These are phyloP conservation scores for Heliangelus exortis DNA, from an alignment of 2,797 vertebrate species.

Conservation along the genomic window DNA sequence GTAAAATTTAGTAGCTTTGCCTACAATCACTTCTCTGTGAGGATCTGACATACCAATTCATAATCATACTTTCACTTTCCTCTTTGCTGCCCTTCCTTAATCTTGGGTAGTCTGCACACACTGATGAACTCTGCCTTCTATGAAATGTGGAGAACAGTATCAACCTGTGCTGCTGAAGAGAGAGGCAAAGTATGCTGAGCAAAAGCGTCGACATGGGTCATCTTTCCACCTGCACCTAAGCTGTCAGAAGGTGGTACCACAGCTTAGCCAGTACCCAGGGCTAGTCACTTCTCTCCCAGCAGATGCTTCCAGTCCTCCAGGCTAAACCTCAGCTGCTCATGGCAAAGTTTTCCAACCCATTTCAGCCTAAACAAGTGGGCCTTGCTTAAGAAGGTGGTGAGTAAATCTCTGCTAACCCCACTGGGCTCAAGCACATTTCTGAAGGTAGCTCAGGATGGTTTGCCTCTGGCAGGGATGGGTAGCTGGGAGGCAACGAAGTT, in stretches of 20 bases:
- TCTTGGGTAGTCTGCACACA: background rate
- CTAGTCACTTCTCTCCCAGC: background rate
- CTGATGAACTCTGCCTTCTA: background rate
- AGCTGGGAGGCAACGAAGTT: background rate
- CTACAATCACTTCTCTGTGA: background rate
- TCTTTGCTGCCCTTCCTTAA: background rate
- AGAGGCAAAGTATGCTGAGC: background rate
- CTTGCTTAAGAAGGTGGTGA: background rate
- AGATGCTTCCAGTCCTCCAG: background rate
- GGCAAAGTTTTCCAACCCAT: background rate
- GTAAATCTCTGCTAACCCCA: background rate
- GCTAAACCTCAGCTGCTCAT: background rate
- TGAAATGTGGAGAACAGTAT: background rate
- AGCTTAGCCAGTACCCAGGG: rapidly evolving
- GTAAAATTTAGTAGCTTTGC: background rate
- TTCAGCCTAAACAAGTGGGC: background rate
- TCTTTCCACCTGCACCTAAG: background rate
- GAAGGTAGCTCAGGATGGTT: background rate
- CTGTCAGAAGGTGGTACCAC: background rate
- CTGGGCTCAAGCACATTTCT: background rate
- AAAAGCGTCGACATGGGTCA: rapidly evolving
- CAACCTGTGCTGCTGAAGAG: background rate
- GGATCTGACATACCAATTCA: background rate
- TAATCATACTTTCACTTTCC: background rate
- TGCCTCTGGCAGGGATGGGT: background rate